Evolutionary conservation across 2,797 vertebrate species (phyloP), one percentile per base, ranked within the genome.

Genomic region (Tadarida brasiliensis): DNA sequence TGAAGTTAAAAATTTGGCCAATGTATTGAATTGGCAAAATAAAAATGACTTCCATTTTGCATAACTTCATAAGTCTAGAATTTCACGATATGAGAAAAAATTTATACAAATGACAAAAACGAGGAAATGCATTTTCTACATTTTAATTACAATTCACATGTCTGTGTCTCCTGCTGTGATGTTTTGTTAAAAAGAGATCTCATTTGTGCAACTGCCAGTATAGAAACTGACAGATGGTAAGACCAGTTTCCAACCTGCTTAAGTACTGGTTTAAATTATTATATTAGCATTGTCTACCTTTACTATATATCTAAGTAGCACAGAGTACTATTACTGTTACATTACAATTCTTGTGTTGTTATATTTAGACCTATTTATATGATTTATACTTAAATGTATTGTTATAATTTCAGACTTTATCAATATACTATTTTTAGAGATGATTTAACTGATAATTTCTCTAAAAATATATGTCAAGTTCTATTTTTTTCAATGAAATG

Each of bases 141-240:
- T 97, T 98, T 76, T 97, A 96, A 95, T 97, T 96, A 94, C 73
- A 96, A 93, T 93, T 96, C 49, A 86, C 96, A 90, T 97, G 97
- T 96, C 81, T 97, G 96, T 76, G 67, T 78, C 95, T 94, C 65
- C 73, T 76, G 94, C 61, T 74, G 87, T 97, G 82, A 96, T 96
- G 95, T 93, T 96, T 94, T 95, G 93, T 96, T 96, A 96, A 91
- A 97, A 97, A 87, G 94, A 68, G 44, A 44, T 96, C 88, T 94
- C 28, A 87, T 94, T 96, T 97, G 87, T 96, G 88, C 90, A 85
- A 51, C 35, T 96, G 94, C 73, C 82, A 91, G 80, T 81, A 56
- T 87, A 84, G 87, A 93, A 97, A 81, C 35, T 76, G 90, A 87
- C 96, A 97, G 82, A 95, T 91, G 91, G 94, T 85, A 97, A 95